Conservation (phyloP, 2,113 vertebrate species). For the Boleophthalmus pectinirostris region DNA sequence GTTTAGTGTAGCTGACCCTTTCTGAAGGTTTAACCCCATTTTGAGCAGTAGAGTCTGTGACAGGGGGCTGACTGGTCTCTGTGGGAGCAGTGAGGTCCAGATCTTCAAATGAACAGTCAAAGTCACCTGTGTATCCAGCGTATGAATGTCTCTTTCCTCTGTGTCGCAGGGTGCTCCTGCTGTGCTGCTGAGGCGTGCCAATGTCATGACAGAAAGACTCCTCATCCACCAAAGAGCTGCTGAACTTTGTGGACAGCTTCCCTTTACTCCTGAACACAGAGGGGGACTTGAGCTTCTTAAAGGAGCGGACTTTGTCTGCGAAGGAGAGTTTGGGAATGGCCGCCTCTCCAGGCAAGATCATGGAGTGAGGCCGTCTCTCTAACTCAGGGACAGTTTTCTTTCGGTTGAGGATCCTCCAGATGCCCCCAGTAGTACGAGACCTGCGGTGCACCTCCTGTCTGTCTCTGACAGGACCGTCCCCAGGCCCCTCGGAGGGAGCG, state of each 20-base stretch:
- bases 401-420: slow-evolving; percentile 87
- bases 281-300: slow-evolving; percentile 83
- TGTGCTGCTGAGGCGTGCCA: slow-evolving; percentile 65
- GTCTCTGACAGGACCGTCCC: slow-evolving; percentile 62
- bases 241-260: slow-evolving; percentile 71
- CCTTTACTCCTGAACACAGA: slow-evolving; percentile 74
- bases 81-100: slow-evolving; percentile 74
- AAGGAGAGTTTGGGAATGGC: slow-evolving; percentile 85
- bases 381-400: slow-evolving; percentile 76
- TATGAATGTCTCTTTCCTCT: slow-evolving; percentile 86
- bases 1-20: slow-evolving; percentile 69
- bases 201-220: slow-evolving; percentile 68
- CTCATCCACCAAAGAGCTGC: slow-evolving; percentile 66
- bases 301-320: slow-evolving; percentile 84
- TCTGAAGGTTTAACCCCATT: slow-evolving; percentile 73
- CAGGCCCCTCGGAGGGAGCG: slow-evolving; percentile 59
- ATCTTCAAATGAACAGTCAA: slow-evolving; percentile 87
- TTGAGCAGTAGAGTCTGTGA: slow-evolving; percentile 59
- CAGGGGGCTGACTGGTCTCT: slow-evolving; percentile 71
- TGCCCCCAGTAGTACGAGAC: slow-evolving; percentile 76
- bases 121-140: slow-evolving; percentile 80
- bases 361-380: slow-evolving; percentile 85
- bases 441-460: slow-evolving; percentile 76
- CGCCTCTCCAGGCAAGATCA: slow-evolving; percentile 85
- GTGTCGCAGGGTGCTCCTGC: slow-evolving; percentile 64